These are phyloP conservation scores for Oenanthe melanoleuca DNA, from an alignment of 2,113 vertebrate species.

Conservation along the genomic window DNA sequence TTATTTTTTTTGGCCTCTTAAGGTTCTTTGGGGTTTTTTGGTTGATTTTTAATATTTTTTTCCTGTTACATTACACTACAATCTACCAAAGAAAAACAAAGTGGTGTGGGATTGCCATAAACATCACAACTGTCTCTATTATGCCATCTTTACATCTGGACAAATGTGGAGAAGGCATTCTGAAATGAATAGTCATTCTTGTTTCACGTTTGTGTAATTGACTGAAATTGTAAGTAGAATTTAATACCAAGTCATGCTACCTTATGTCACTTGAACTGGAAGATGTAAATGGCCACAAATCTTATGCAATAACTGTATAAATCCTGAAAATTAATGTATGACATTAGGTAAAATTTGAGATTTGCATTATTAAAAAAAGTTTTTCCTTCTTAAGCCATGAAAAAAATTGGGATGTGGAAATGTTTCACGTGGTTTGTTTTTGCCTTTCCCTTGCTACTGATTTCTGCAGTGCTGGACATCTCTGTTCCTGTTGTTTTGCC, in stretches of 20 bases:
- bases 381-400: background rate
- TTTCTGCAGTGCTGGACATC: background rate
- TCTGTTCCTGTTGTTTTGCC: background rate
- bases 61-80: background rate
- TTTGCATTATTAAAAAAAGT: constrained; percentile 1
- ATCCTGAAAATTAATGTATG: background rate
- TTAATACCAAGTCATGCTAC: background rate
- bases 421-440: background rate
- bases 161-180: background rate
- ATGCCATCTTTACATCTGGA: background rate
- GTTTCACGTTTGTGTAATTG: background rate
- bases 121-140: background rate
- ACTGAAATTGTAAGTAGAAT: background rate
- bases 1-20: background rate
- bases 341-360: background rate
- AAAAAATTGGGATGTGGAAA: background rate
- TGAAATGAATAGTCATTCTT: background rate
- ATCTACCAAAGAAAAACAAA: background rate
- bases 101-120: background rate
- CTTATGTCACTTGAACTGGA: background rate
- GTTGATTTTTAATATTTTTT: background rate
- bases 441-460: background rate
- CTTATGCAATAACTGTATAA: constrained; percentile 11
- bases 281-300: background rate
- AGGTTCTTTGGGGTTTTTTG: background rate